Percentiles rank a stretch among this genome's conserved stretches.
These are phyloP conservation scores for Elmis aenea DNA, from an alignment of 2,888 invertebrate genomes.

Conservation along the genomic window DNA sequence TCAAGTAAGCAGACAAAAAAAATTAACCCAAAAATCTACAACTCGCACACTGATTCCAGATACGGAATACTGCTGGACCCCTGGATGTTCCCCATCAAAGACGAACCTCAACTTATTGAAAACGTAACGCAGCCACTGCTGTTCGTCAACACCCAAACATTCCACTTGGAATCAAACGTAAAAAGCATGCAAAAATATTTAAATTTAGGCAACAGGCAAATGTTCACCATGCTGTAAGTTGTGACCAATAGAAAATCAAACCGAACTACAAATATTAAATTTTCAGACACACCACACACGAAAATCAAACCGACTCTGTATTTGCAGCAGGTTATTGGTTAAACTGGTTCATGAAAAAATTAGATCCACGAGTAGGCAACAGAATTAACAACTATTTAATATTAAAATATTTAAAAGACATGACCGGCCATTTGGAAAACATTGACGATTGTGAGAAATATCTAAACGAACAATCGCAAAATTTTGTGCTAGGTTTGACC, in stretches of 20 bases:
- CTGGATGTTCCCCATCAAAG: constrained; percentile 58
- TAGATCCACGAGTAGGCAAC: constrained; percentile 41
- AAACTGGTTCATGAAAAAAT: constrained; percentile 49
- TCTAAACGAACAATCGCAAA: constrained; percentile 32
- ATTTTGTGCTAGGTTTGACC: constrained; percentile 39
- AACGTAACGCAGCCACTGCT: constrained; percentile 49
- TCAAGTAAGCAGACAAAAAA: too few relatives aligned
- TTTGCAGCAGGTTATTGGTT: constrained; percentile 48
- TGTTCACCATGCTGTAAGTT: constrained; percentile 48
- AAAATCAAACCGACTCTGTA: constrained; percentile 48
- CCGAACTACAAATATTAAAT: constrained; percentile 3
- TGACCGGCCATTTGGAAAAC: constrained; percentile 30
- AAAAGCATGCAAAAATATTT: constrained; percentile 47
- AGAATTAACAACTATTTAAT: constrained; percentile 46
- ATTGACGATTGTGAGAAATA: constrained; percentile 28
- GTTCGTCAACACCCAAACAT: constrained; percentile 56
- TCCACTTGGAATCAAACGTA: constrained; percentile 53
- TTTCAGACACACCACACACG: constrained; percentile 47
- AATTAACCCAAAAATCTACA: too few relatives aligned
- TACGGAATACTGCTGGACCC: constrained; percentile 54
- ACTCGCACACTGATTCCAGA: too few relatives aligned
- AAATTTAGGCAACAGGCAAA: constrained; percentile 31
- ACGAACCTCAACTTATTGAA: constrained; percentile 40
- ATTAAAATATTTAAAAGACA: constrained; percentile 41
- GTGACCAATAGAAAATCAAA: background rate